These are phyloP conservation scores for Heliocidaris tuberculata DNA, from an alignment of 35 echinoderm and acorn worm genomes.

Conservation along the genomic window DNA sequence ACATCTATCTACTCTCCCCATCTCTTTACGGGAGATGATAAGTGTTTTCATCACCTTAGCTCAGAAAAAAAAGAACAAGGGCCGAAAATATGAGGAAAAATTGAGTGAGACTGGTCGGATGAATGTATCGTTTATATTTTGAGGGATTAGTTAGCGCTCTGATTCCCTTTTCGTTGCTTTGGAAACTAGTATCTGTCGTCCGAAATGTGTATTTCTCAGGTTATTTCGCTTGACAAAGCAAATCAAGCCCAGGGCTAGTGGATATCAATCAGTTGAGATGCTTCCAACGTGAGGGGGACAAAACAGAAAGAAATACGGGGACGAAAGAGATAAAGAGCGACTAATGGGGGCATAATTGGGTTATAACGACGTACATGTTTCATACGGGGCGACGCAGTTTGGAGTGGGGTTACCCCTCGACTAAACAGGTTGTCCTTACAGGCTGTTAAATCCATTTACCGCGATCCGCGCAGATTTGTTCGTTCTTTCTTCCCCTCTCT, in stretches of 20 bases:
- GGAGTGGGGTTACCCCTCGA: not conserved
- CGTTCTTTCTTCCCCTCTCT: no score
- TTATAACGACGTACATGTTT: slow-evolving; percentile 34
- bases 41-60: slow-evolving; percentile 15
- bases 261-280: not conserved
- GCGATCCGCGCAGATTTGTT: not conserved
- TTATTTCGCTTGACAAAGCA: slow-evolving; percentile 32
- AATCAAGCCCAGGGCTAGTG: not conserved
- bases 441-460: not conserved
- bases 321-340: not conserved
- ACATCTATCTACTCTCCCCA: not conserved
- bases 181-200: not conserved
- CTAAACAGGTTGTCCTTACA: not conserved
- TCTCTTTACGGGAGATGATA: not conserved
- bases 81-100: not conserved
- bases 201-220: not conserved
- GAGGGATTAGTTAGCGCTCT: not conserved
- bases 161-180: not conserved
- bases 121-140: not conserved
- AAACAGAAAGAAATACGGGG: not conserved
- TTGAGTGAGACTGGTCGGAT: not conserved
- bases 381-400: not conserved
- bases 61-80: not conserved
- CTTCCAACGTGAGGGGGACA: not conserved
- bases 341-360: slow-evolving; percentile 24